These are phyloP conservation scores for Ostrea denselamellosa DNA, from an alignment of 1,140 invertebrate species.

Conservation along the genomic window DNA sequence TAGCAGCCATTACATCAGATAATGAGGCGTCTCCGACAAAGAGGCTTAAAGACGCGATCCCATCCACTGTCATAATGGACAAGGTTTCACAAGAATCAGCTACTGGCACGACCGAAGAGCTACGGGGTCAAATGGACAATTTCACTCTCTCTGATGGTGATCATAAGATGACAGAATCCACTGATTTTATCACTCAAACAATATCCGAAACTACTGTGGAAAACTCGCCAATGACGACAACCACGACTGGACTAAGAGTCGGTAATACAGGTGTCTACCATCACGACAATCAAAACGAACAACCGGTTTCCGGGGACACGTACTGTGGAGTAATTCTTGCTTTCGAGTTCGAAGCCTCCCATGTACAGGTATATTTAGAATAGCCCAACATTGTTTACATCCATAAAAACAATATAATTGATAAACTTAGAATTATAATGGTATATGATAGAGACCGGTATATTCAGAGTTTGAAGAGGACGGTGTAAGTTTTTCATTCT, in stretches of 20 bases:
- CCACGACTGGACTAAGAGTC: not conserved
- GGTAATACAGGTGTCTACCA: not conserved
- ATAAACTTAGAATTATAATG: no score
- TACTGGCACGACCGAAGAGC: no score
- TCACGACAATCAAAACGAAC: slow-evolving; percentile 5
- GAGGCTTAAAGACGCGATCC: not conserved
- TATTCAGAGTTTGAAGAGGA: no score
- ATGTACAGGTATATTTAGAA: not conserved
- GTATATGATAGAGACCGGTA: no score
- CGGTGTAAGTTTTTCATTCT: no score
- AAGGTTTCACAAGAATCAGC: no score
- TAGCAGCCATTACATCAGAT: not conserved
- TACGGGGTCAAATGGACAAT: no score
- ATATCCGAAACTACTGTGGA: not conserved
- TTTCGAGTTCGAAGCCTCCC: not conserved
- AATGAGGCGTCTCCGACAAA: not conserved
- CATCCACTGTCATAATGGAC: no score
- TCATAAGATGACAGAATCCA: not conserved
- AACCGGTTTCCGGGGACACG: not conserved
- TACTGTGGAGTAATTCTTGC: not conserved
- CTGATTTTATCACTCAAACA: not conserved
- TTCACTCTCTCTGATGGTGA: not conserved
- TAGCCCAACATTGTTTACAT: no score
- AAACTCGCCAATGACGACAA: not conserved
- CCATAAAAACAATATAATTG: no score